These are phyloP conservation scores for Pangasius krempfi DNA, from an alignment of 2,797 vertebrate genomes.

Conservation along the genomic window DNA sequence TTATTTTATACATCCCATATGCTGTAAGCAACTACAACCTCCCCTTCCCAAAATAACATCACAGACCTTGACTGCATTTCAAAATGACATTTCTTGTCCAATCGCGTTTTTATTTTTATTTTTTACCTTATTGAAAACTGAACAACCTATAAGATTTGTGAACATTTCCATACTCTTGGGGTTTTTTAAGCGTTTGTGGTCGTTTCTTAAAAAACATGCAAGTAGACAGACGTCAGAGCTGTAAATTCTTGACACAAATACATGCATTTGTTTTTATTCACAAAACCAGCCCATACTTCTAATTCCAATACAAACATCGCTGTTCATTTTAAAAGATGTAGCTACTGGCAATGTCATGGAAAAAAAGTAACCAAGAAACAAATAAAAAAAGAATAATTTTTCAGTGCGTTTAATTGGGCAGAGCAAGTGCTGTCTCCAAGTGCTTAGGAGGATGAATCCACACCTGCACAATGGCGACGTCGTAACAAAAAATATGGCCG, in stretches of 20 bases:
- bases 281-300: constrained; percentile 98
- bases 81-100: constrained; percentile 61
- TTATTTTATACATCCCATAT: background rate
- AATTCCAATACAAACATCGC: constrained; percentile 98
- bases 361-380: constrained; percentile 66
- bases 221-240: constrained; percentile 75
- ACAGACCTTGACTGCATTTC: constrained; percentile 62
- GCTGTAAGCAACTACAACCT: constrained; percentile 49
- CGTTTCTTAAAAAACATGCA: constrained; percentile 73
- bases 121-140: constrained; percentile 60
- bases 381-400: constrained; percentile 60
- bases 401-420: constrained; percentile 81
- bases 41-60: constrained; percentile 57
- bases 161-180: constrained; percentile 57
- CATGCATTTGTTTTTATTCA: constrained; percentile 99
- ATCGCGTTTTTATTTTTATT: constrained; percentile 57
- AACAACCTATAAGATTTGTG: constrained; percentile 58
- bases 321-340: constrained; percentile 85
- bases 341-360: constrained; percentile 78
- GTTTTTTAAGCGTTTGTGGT: constrained; percentile 53
- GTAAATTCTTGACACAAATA: constrained; percentile 87
- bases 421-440: constrained; percentile 79
- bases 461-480: constrained; percentile 74
- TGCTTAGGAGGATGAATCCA: constrained; percentile 69
- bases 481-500: constrained; percentile 60